Evolutionary conservation across 2,888 invertebrate genomes (phyloP), one percentile per base, ranked within the genome.

Genomic region (Brachyopa scutellaris): DNA sequence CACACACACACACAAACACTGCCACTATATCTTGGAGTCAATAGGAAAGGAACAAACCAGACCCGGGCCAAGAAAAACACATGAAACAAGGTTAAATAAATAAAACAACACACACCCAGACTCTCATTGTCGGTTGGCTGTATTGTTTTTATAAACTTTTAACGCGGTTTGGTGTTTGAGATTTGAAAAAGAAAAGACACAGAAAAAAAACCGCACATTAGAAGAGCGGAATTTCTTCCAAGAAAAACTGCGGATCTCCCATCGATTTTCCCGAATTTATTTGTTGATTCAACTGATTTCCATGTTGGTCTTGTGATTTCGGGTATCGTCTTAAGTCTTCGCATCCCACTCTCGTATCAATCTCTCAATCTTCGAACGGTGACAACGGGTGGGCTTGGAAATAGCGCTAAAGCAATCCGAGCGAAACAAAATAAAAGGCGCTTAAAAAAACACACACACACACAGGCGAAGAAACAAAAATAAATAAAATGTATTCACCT

Each of bases 41-140:
- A n/a, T n/a, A 19, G 47, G 31, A 51, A 51, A 29, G 29, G n/a
- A 70, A 23, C 33, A 11, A 0, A 19, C 42, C 49, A 51, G 51
- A 62, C 47, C 64, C 64, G n/a, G 78, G 67, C 83, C 83, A 83
- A 83, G 67, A 73, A 73, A 78, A 83, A 83, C 62, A 78, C 57
- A 69, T 51, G 76, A 67, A 83, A 83, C 78, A 83, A 83, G 83
- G 83, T 78, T 83, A 83, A 73, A 62, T 67, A 83, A 73, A 83
- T 59, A 78, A 55, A 55, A 61, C 45, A 49, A 49, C 17, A 21
- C 42, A 49, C 17, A 21, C 42, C 45, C 17, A 42, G 45, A 42
- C 19, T 64, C 29, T n/a, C n/a, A n/a, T n/a, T n/a, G n/a, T n/a
- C n/a, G n/a, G n/a, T n/a, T n/a, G 67, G 36, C 23, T 51, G 15